Conservation (phyloP, 1,140 invertebrate species). For the Alviniconcha marisindica region DNA sequence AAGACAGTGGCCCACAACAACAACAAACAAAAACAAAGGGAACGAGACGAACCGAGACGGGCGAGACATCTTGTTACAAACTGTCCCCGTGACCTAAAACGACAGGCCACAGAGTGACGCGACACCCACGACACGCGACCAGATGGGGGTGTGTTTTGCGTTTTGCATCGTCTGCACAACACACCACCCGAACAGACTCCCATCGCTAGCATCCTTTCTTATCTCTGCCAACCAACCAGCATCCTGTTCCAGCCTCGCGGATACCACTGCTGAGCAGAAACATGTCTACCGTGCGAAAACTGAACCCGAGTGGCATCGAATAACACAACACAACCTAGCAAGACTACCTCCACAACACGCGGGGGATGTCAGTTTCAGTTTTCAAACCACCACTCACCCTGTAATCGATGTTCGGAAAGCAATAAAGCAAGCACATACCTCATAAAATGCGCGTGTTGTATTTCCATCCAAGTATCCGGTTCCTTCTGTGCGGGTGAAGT, state of each 20-base stretch:
- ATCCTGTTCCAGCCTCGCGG: slow-evolving; percentile 17
- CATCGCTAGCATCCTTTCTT: not conserved
- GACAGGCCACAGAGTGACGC: not conserved
- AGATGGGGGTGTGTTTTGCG: not conserved
- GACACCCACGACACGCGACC: not conserved
- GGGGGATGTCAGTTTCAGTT: not conserved
- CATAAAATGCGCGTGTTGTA: not conserved
- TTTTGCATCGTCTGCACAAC: slow-evolving; percentile 1
- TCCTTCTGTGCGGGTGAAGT: slow-evolving; percentile 35
- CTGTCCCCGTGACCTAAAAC: not conserved
- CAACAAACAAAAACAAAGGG: too few species aligned
- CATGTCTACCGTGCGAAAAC: slow-evolving; percentile 32
- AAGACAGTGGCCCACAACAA: too few species aligned
- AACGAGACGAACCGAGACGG: too few species aligned
- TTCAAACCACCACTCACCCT: not conserved
- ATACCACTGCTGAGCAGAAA: not conserved
- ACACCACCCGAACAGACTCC: not conserved
- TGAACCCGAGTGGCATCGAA: slow-evolving; percentile 34
- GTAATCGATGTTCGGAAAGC: not conserved
- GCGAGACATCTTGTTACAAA: slow-evolving; percentile 7
- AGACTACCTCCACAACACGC: not conserved
- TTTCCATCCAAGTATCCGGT: slow-evolving; percentile 30
- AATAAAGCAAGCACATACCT: not conserved
- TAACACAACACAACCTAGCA: slow-evolving; percentile 27
- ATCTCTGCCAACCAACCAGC: not conserved